phyloP scores from a whole-genome alignment of 2,888 invertebrate genomes.

The Parnassius orleans region DNA sequence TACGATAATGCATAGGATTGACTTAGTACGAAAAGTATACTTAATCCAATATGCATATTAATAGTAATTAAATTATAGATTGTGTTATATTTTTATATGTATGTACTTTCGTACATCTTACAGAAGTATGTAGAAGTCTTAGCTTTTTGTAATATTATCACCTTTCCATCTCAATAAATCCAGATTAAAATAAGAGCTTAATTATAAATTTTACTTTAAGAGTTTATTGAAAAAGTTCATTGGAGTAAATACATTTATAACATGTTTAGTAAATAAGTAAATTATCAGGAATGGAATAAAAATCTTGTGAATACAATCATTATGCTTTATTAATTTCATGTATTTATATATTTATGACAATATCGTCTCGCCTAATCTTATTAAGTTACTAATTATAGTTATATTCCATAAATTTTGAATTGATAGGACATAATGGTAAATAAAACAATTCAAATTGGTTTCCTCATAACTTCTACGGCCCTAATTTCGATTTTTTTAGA shows the following conservation, averaged over 20 bases:
- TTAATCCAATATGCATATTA: too few species aligned
- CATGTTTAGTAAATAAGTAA: not conserved
- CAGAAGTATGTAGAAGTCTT: not conserved
- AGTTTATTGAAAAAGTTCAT: not conserved
- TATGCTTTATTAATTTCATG: constrained; percentile 82
- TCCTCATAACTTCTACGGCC: constrained; percentile 58
- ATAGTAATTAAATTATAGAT: too few species aligned
- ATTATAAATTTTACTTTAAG: not conserved
- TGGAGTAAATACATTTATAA: not conserved
- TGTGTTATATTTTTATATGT: too few species aligned
- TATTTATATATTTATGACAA: constrained; percentile 83
- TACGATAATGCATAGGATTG: too few species aligned
- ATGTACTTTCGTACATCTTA: too few species aligned
- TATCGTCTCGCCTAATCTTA: constrained; percentile 82
- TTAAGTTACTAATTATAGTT: constrained; percentile 80
- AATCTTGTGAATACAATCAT: constrained; percentile 74
- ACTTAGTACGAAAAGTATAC: too few species aligned
- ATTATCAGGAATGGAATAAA: constrained; percentile 49
- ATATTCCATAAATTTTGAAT: constrained; percentile 80
- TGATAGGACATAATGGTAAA: constrained; percentile 79
- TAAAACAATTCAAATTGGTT: constrained; percentile 69
- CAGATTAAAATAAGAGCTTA: not conserved
- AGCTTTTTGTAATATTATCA: too few species aligned
- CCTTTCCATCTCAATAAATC: too few species aligned
- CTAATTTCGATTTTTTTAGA: constrained; percentile 48